These are phyloP conservation scores for Scortum barcoo DNA, from an alignment of 2,113 vertebrate species.

Conservation along the genomic window DNA sequence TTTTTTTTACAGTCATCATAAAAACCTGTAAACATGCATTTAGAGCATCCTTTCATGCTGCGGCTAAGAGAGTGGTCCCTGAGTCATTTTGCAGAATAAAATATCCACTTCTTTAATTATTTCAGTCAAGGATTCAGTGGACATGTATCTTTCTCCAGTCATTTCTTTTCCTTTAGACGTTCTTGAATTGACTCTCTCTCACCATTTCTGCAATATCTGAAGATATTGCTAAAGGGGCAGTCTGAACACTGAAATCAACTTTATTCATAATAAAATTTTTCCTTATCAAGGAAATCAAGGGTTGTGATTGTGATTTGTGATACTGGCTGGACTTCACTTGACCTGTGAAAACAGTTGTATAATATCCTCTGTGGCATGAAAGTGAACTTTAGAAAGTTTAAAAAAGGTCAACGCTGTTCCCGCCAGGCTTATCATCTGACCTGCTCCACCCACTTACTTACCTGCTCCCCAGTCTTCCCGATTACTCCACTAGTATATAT, in stretches of 20 bases:
- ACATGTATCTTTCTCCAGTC: not conserved
- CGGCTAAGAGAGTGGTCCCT: not conserved
- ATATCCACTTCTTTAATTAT: not conserved
- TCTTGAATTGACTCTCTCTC: no score
- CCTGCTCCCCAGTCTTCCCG: no score
- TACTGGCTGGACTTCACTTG: not conserved
- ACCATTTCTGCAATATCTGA: not conserved
- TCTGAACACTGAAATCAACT: not conserved
- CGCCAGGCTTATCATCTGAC: no score
- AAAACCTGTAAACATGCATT: slow-evolving; percentile 30
- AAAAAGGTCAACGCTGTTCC: no score
- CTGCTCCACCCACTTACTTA: no score
- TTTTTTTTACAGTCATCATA: slow-evolving; percentile 7
- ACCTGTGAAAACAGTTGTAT: not conserved
- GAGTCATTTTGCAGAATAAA: slow-evolving; percentile 12
- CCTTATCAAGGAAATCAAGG: no score
- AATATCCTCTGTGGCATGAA: not conserved
- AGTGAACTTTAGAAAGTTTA: not conserved
- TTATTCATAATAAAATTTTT: not conserved
- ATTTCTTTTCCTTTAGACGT: not conserved
- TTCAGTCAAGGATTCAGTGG: slow-evolving; percentile 1
- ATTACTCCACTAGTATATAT: no score
- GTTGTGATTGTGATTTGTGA: no score
- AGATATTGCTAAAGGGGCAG: not conserved
- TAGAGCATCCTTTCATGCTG: not conserved